A percentile compares a stretch with the other conserved stretches of the same genome.
Conservation (phyloP, 2,113 vertebrate species). For the Probosciger aterrimus region DNA sequence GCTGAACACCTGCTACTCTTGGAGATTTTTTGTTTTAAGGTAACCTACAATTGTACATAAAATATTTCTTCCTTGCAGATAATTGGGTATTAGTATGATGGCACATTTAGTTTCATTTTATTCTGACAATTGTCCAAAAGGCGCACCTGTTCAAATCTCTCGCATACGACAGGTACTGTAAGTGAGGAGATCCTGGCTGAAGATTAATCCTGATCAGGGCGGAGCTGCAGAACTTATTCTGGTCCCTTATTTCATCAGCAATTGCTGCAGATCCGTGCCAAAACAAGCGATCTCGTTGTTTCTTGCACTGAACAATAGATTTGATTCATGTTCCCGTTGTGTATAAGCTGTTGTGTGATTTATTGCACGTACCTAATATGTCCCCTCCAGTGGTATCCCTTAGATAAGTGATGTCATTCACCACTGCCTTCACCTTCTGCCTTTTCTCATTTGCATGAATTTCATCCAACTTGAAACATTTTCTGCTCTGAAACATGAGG, state of each 20-base stretch:
- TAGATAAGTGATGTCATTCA: accelerated
- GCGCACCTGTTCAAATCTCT: accelerated
- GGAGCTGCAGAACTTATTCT: background rate
- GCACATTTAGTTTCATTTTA: background rate
- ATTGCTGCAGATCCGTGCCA: accelerated
- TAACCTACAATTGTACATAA: background rate
- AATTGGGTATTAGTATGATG: no score
- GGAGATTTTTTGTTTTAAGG: background rate
- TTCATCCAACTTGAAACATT: background rate
- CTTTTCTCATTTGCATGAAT: background rate
- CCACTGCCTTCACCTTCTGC: background rate
- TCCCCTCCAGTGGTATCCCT: background rate
- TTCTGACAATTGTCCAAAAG: accelerated
- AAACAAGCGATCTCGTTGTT: accelerated
- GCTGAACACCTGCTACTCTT: background rate
- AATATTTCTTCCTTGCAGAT: background rate
- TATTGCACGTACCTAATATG: background rate
- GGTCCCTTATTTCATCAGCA: background rate
- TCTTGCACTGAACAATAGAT: background rate
- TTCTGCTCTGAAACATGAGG: background rate
- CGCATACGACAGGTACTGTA: accelerated
- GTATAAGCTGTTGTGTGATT: background rate
- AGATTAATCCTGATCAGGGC: background rate
- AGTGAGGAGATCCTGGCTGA: background rate
- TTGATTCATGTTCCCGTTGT: accelerated